Percentiles rank a stretch among this genome's conserved stretches.
Conservation (phyloP, 2,113 vertebrate genomes). For the Seriola quinqueradiata region DNA sequence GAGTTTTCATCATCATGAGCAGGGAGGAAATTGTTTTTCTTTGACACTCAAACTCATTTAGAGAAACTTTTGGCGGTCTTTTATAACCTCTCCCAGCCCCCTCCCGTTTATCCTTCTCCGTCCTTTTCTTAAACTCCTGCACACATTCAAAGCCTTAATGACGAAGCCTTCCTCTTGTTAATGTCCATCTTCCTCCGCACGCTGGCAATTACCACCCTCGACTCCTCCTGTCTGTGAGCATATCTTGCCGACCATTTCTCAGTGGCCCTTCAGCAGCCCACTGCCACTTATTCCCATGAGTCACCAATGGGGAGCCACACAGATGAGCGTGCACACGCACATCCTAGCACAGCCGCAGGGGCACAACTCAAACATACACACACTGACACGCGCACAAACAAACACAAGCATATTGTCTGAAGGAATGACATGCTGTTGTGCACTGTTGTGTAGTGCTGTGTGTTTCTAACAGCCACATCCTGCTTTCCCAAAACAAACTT, state of each 20-base stretch:
- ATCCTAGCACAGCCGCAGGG: background rate
- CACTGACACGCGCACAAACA: slow-evolving; percentile 12
- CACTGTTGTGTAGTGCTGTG: background rate
- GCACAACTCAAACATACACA: slow-evolving; percentile 12
- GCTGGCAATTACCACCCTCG: slow-evolving; percentile 54
- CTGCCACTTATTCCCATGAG: slow-evolving; percentile 51
- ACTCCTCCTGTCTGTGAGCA: slow-evolving; percentile 37
- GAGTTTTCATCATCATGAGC: slow-evolving; percentile 48
- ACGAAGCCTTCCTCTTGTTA: slow-evolving; percentile 68
- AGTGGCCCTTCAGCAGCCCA: slow-evolving; percentile 41
- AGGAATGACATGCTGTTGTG: slow-evolving; percentile 44
- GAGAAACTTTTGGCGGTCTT: slow-evolving; percentile 52
- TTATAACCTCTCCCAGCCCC: slow-evolving; percentile 11
- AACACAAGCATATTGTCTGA: slow-evolving; percentile 22
- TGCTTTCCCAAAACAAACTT: background rate
- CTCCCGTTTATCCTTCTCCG: background rate
- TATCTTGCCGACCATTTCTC: slow-evolving; percentile 36
- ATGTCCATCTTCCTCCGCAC: slow-evolving; percentile 68
- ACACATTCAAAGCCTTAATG: slow-evolving; percentile 51
- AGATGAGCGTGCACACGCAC: slow-evolving; percentile 11
- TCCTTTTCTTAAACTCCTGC: slow-evolving; percentile 30
- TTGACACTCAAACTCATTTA: slow-evolving; percentile 42
- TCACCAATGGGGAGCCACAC: slow-evolving; percentile 40
- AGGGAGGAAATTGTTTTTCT: slow-evolving; percentile 53
- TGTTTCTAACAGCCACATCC: background rate